These are phyloP conservation scores for Incurvaria masculella DNA, from an alignment of 2,888 invertebrate genomes.

Conservation along the genomic window DNA sequence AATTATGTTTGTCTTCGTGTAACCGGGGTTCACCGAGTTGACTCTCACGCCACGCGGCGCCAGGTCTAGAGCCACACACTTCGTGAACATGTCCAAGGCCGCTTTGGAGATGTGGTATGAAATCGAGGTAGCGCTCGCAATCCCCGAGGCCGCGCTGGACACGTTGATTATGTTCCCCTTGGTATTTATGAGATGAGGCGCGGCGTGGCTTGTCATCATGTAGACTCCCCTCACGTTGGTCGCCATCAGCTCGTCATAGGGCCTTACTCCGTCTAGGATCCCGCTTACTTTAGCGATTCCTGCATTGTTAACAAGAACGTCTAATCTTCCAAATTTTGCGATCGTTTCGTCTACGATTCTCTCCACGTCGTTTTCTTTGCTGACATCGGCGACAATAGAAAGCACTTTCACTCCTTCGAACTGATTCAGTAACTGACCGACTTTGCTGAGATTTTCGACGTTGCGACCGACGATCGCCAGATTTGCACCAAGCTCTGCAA, in stretches of 20 bases:
- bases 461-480: neutral
- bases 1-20: constrained; percentile 73
- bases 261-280: constrained; percentile 44
- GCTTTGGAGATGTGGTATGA: constrained; percentile 83
- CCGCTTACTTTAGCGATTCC: constrained; percentile 6
- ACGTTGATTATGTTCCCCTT: constrained; percentile 81
- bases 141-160: constrained; percentile 76
- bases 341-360: constrained; percentile 7
- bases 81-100: constrained; percentile 82
- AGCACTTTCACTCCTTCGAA: neutral
- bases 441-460: constrained; percentile 1
- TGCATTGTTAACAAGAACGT: constrained; percentile 11
- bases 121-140: constrained; percentile 72
- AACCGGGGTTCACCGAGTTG: constrained; percentile 85
- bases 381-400: constrained; percentile 3
- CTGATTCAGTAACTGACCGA: neutral
- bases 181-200: constrained; percentile 67
- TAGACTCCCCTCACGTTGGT: constrained; percentile 69
- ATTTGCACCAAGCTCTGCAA: neutral
- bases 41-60: constrained; percentile 68
- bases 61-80: constrained; percentile 74
- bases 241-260: constrained; percentile 74
- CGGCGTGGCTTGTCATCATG: constrained; percentile 68
- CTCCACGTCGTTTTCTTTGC: constrained; percentile 4
- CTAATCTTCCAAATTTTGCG: constrained; percentile 3